Conservation (phyloP, 1,140 invertebrate species). For the Calosoma granatense region DNA sequence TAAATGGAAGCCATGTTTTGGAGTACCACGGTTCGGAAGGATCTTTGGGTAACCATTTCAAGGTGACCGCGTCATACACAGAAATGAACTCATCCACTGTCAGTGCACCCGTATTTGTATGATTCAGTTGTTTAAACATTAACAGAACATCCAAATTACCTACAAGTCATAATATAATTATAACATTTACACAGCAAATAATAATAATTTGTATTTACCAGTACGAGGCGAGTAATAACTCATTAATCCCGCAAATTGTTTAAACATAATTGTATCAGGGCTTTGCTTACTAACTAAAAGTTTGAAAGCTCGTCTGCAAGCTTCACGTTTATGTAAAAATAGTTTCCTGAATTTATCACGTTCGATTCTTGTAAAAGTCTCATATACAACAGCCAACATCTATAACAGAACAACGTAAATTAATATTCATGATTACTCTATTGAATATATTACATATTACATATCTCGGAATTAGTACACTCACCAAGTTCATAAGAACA, state of each 20-base stretch:
- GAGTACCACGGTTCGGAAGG: slow-evolving; percentile 61
- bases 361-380: slow-evolving; percentile 80
- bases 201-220: slow-evolving; percentile 37
- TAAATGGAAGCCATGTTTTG: slow-evolving; percentile 45
- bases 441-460: neutral
- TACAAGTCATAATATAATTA: slow-evolving; percentile 31
- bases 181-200: slow-evolving; percentile 10
- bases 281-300: slow-evolving; percentile 62
- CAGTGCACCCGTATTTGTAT: slow-evolving; percentile 51
- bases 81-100: slow-evolving; percentile 65
- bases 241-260: slow-evolving; percentile 75
- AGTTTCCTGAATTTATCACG: slow-evolving; percentile 80
- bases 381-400: slow-evolving; percentile 86
- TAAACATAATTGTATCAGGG: slow-evolving; percentile 56
- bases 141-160: slow-evolving; percentile 67
- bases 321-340: slow-evolving; percentile 71
- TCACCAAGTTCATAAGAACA: slow-evolving; percentile 82
- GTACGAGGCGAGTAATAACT: slow-evolving; percentile 65
- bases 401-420: slow-evolving; percentile 29
- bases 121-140: slow-evolving; percentile 72
- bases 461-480: slow-evolving; percentile 17
- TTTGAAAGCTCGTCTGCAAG: slow-evolving; percentile 74
- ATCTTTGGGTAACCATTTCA: slow-evolving; percentile 64
- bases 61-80: slow-evolving; percentile 61
- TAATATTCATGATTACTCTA: slow-evolving; percentile 8